Evolutionary conservation across 2,888 invertebrate species (phyloP).

Genomic region (Lordiphosa fenestrarum): DNA sequence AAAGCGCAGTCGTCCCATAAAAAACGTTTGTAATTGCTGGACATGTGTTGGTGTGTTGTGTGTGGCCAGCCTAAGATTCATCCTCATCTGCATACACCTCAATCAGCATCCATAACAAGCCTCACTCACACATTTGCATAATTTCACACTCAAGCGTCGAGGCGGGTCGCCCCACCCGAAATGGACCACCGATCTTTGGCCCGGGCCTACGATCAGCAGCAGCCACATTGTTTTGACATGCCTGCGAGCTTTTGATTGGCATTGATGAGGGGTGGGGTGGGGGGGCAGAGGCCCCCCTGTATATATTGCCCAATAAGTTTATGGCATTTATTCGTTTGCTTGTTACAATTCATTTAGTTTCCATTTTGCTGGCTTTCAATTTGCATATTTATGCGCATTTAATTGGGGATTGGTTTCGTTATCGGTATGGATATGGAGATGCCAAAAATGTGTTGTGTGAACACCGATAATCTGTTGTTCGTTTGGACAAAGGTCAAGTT

Average conservation of each 20-base stretch:
- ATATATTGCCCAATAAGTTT: slow-evolving; percentile 41
- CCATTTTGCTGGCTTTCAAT: slow-evolving; percentile 42
- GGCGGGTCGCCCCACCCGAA: slow-evolving; percentile 29
- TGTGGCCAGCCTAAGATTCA: slow-evolving; percentile 8
- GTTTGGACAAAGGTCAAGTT: slow-evolving; percentile 56
- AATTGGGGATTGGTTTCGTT: slow-evolving; percentile 59
- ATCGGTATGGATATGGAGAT: slow-evolving; percentile 10
- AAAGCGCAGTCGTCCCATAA: slow-evolving; percentile 46
- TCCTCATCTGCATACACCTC: slow-evolving; percentile 14
- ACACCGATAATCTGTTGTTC: slow-evolving; percentile 16
- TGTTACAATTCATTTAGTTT: slow-evolving; percentile 70
- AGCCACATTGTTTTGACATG: slow-evolving; percentile 60
- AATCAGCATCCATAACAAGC: slow-evolving; percentile 19
- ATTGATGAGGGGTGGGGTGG: slow-evolving; percentile 32
- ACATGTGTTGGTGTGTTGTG: slow-evolving; percentile 14
- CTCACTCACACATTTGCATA: slow-evolving; percentile 57
- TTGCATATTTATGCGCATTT: slow-evolving; percentile 73
- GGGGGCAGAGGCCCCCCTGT: slow-evolving; percentile 1
- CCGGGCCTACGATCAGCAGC: slow-evolving; percentile 27
- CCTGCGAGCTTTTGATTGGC: slow-evolving; percentile 63
- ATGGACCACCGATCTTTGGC: slow-evolving; percentile 25
- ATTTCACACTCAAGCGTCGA: slow-evolving; percentile 64
- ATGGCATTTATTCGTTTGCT: slow-evolving; percentile 52
- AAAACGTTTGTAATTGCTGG: slow-evolving; percentile 49
- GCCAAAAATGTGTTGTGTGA: slow-evolving; percentile 11